Evolutionary conservation across 2,797 vertebrate genomes (phyloP), one percentile per base, ranked within the genome.

Genomic region (Arctocebus calabarensis): DNA sequence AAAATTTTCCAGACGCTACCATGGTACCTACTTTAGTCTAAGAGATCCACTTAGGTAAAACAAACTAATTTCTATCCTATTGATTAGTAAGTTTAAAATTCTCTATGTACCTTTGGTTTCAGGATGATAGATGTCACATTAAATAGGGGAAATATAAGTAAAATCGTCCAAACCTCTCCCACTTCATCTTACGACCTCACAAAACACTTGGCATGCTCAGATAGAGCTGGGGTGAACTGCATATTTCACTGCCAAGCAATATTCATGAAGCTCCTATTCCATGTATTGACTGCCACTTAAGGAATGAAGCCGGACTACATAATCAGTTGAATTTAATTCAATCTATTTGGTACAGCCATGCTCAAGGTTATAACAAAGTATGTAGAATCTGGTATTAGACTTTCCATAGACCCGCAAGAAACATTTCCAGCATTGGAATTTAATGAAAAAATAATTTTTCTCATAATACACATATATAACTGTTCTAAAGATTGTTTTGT

Each of bases 301-400:
- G 85, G 88, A 94, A 96, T 87, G 79, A 94, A 96, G 73, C 32
- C 92, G 74, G 64, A 95, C 91, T 91, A 84, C 55, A 66, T 91
- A 92, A 95, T 95, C 94, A 94, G 66, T 74, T 83, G 57, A 90
- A 94, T 96, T 88, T 79, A 92, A 93, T 92, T 94, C 37, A 61
- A 5, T 84, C 61, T 85, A 52, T 91, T 90, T 93, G 70, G 32
- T 92, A 73, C n/a, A 89, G 37, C 17, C 34, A 73, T 81, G 52
- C 94, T 91, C 88, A 97, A 97, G 89, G 92, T 92, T 94, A 91
- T 62, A 93, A 79, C 59, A 95, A 95, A 59, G 79, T 79, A 59
- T 40, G 20, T 7, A 70, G 75, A 92, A 92, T 95, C 27, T 92
- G 55, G 10, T 82, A 59, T 94, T 95, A 88, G 77, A 84, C n/a